Evolutionary conservation across 2,888 invertebrate species (phyloP).

Genomic region (Cinara cedri): DNA sequence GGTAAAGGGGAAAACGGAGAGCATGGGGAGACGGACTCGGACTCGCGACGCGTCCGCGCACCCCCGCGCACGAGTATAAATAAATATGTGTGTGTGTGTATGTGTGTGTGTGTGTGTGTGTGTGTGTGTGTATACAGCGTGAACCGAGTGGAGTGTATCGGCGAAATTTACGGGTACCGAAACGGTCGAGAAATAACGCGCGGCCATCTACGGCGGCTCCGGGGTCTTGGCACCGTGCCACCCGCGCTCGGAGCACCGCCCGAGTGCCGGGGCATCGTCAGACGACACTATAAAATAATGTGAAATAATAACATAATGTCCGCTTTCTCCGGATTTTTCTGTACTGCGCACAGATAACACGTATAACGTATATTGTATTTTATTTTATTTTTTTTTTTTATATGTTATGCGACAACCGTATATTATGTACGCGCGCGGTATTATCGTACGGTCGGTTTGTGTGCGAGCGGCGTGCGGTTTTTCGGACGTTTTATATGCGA

Average conservation of each 20-base stretch:
- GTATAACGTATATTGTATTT: no score
- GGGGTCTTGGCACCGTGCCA: slow-evolving; percentile 44
- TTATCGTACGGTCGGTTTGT: no score
- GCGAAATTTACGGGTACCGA: slow-evolving; percentile 13
- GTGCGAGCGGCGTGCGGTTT: slow-evolving; percentile 24
- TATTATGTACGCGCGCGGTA: no score
- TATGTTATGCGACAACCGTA: not conserved
- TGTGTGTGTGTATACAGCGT: not conserved
- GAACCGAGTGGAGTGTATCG: not conserved
- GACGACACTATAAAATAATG: not conserved
- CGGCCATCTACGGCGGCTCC: no score
- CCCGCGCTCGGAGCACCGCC: slow-evolving; percentile 19
- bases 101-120: not conserved
- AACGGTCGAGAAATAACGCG: slow-evolving; percentile 28
- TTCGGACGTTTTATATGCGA: slow-evolving; percentile 4
- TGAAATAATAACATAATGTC: slow-evolving; percentile 17
- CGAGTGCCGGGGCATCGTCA: not conserved
- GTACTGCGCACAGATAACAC: not conserved
- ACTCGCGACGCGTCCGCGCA: no score
- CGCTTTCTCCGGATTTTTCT: slow-evolving; percentile 29
- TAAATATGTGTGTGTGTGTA: not conserved
- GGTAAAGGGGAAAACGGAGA: no score
- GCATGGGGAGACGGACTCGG: no score
- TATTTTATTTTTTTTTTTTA: no score
- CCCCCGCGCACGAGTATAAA: not conserved